Percentiles rank a stretch among this genome's conserved stretches.
Evolutionary conservation across 2,797 vertebrate species (phyloP).

Genomic region (Champsocephalus esox): DNA sequence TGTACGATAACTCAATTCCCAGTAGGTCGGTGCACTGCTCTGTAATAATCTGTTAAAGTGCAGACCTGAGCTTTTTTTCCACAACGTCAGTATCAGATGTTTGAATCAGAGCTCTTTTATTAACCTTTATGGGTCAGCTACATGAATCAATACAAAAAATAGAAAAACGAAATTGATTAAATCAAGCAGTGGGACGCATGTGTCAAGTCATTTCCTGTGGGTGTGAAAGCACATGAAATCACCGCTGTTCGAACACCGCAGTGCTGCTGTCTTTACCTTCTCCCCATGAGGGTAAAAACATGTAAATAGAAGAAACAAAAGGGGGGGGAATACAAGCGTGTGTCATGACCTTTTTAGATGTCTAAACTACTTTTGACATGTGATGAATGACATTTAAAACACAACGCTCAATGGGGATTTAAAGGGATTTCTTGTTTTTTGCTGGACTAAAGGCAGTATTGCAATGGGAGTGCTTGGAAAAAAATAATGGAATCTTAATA

Average conservation of each 20-base stretch:
- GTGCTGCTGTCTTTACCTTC: constrained; percentile 16
- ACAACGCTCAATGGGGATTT: constrained; percentile 3
- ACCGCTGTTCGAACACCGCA: constrained; percentile 24
- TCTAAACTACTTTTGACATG: constrained; percentile 47
- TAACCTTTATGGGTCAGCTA: constrained; percentile 63
- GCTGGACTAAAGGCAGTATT: background rate
- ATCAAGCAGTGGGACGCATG: constrained; percentile 64
- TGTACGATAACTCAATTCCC: background rate
- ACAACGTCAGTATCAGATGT: constrained; percentile 28
- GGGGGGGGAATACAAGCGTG: background rate
- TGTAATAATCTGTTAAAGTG: constrained; percentile 20
- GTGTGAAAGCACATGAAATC: constrained; percentile 67
- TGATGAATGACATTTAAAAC: constrained; percentile 25
- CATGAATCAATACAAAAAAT: constrained; percentile 60
- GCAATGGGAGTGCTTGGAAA: background rate
- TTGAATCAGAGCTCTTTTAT: constrained; percentile 51
- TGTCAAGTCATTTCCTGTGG: constrained; percentile 68
- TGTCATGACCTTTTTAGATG: constrained; percentile 43
- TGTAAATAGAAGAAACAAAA: constrained; percentile 22
- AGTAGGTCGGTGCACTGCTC: background rate
- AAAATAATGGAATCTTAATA: background rate
- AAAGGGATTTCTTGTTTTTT: background rate
- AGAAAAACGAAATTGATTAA: constrained; percentile 62
- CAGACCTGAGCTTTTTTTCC: background rate
- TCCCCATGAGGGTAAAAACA: constrained; percentile 33